Conservation (phyloP, 2,888 invertebrate species). For the Ptychoptera contaminata region DNA sequence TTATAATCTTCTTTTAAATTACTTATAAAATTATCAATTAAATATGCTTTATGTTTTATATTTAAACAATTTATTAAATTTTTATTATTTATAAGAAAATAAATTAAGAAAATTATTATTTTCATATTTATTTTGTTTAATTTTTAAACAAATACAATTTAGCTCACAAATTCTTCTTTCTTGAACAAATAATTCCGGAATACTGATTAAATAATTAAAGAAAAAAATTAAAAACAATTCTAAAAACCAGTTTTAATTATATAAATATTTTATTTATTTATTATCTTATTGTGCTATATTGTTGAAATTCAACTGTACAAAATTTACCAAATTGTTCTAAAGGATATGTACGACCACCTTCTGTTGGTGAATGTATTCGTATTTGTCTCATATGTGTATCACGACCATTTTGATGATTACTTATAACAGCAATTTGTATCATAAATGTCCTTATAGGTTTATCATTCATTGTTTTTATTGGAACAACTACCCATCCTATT, state of each 20-base stretch:
- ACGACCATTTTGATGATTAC: conserved; percentile 97
- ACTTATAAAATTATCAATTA: not conserved
- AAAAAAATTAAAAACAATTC: too few relatives aligned
- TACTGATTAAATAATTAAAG: too few relatives aligned
- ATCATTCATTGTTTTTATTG: conserved; percentile 74
- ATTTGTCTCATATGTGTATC: conserved; percentile 98
- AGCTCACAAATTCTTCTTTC: too few relatives aligned
- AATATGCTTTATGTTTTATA: not conserved
- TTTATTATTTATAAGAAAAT: not conserved
- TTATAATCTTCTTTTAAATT: not conserved
- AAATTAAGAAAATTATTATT: not conserved
- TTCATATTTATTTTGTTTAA: not conserved
- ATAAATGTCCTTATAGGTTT: conserved; percentile 87
- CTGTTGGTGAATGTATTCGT: conserved; percentile 78
- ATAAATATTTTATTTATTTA: not conserved
- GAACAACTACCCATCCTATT: conserved; percentile 87
- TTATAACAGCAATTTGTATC: conserved; percentile 90
- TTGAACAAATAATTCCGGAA: too few relatives aligned
- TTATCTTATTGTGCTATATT: conserved; percentile 66
- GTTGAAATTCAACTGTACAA: conserved; percentile 65
- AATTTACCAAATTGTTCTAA: conserved; percentile 61
- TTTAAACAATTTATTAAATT: not conserved
- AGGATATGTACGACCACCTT: conserved; percentile 35
- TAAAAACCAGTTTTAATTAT: too few relatives aligned
- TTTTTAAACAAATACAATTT: too few relatives aligned